These are phyloP conservation scores for Avahi laniger DNA, from an alignment of 2,797 vertebrate genomes.

Conservation along the genomic window DNA sequence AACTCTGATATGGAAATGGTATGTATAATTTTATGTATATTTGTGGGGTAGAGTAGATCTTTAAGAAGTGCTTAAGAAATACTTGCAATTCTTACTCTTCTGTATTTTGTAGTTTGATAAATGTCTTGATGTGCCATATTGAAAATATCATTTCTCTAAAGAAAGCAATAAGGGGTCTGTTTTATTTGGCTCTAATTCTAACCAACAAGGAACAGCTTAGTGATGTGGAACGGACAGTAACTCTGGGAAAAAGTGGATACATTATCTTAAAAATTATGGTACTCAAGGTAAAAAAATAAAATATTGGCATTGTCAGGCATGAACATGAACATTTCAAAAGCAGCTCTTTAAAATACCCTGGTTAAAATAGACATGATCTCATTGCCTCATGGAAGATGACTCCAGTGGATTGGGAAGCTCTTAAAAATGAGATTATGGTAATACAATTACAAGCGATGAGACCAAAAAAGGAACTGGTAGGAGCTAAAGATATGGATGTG, in stretches of 20 bases:
- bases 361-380: background rate
- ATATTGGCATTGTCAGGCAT: background rate
- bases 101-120: background rate
- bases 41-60: background rate
- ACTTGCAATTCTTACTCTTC: background rate
- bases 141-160: background rate
- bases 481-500: background rate
- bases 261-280: background rate
- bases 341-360: background rate
- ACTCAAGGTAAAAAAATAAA: background rate
- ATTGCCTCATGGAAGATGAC: background rate
- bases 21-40: constrained; percentile 43
- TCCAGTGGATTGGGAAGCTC: background rate
- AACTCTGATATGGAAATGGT: constrained; percentile 7
- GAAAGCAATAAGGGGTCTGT: background rate
- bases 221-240: background rate
- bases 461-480: background rate
- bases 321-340: background rate
- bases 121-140: background rate
- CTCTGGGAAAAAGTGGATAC: background rate
- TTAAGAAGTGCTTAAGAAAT: background rate
- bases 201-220: background rate
- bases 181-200: background rate
- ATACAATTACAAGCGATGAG: background rate
- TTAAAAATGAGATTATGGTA: constrained; percentile 45